phyloP scores from a whole-genome alignment of 2,113 vertebrate genomes.

The Myotis davidii region DNA sequence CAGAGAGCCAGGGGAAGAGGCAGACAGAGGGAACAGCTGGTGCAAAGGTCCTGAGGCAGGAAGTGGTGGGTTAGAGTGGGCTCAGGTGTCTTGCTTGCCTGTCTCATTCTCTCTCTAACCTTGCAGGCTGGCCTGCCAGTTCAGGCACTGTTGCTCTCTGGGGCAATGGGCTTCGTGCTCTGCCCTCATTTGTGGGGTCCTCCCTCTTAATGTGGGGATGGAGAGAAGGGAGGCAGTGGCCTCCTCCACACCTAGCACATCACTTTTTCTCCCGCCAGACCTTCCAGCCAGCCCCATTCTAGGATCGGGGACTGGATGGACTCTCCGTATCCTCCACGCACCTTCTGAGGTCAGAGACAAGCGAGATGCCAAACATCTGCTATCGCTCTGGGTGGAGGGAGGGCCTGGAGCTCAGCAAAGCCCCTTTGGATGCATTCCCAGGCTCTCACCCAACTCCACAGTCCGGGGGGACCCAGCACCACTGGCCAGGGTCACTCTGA shows the following conservation, averaged over 20 bases:
- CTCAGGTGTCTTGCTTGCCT: rapidly evolving
- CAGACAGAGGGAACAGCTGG: not conserved
- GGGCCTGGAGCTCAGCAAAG: not conserved
- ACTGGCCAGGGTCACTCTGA: not conserved
- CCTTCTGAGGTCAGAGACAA: constrained; percentile 13
- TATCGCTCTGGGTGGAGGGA: not conserved
- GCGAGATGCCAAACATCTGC: constrained; percentile 38
- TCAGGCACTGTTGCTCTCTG: not conserved
- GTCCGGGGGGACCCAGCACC: not conserved
- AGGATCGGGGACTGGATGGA: not conserved
- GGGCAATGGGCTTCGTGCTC: not conserved
- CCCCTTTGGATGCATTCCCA: not conserved
- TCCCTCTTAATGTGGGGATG: not conserved
- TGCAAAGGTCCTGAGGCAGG: not conserved
- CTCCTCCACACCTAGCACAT: not conserved
- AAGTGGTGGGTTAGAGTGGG: not conserved
- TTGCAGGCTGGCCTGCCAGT: not conserved
- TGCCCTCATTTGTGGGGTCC: not conserved
- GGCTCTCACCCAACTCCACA: not conserved
- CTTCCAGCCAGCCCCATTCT: not conserved
- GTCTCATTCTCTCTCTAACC: not conserved
- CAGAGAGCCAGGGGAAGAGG: not conserved
- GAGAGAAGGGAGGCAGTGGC: not conserved
- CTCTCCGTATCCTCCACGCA: not conserved
- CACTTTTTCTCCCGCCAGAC: not conserved